Evolutionary conservation across 2,888 invertebrate species (phyloP), one percentile per base, ranked within the genome.

Genomic region (Scaeva pyrastri): DNA sequence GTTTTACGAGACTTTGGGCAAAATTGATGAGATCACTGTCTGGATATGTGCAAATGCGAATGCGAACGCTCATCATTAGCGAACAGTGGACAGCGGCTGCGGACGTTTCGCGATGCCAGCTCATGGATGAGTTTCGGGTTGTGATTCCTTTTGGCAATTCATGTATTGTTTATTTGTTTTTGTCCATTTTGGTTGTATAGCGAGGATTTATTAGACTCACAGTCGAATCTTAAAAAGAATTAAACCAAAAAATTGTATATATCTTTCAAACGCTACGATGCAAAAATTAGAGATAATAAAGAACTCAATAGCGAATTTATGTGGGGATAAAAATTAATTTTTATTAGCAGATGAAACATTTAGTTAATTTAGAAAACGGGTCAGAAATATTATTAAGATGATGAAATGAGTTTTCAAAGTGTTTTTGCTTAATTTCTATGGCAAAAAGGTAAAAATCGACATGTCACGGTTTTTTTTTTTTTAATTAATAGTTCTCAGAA

Each of bases 11-110:
- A 7, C 7, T n/a, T 52, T 23, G 36, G 36, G 50, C 16, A 41
- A 60, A 50, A 70, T 73, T 80, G 85, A 80, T 85, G 85, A 85
- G 80, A 85, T 85, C 85, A 85, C 43, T 77, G 85, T 85, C 80
- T 85, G 76, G 72, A 73, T 85, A 79, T 84, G 78, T 78, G 36
- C 43, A 23, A 45, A 19, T n/a, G 31, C 23, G 56, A 48, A 26
- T 21, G 41, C 19, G 50, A 50, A 52, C 39, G 39, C 31, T 31
- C 5, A 10, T 52, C 1, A 21, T 7, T 5, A 6, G 6, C 10
- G 19, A 14, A 7, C 21, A 10, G 14, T 23, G 10, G 26, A 23
- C 14, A 7, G 2, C 31, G 31, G 8, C 31, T 31, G 8, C 6
- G 31, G 31, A 31, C 6, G 31, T 31, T 7, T 31, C 1, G 31